phyloP scores from a whole-genome alignment of 2,113 vertebrate genomes.

The Piprites chloris region DNA sequence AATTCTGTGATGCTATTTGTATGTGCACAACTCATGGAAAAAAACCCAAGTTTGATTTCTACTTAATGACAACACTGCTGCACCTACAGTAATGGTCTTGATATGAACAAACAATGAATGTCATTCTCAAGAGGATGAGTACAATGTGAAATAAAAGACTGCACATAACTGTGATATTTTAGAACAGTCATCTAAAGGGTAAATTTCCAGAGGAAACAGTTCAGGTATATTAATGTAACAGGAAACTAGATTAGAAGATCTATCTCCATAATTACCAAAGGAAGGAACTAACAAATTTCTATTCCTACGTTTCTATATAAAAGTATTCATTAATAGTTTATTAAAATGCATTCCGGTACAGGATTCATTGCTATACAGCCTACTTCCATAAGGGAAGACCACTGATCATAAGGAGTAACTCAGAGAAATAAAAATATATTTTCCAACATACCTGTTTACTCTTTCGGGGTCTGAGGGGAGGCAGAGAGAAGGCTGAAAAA shows the following conservation, averaged over 20 bases:
- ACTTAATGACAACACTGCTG: not conserved
- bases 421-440: not conserved
- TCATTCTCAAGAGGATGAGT: not conserved
- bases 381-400: not conserved
- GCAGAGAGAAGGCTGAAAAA: not conserved
- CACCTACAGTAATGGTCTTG: not conserved
- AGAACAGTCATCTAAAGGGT: not conserved
- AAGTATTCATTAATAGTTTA: not conserved
- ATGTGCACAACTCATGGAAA: not conserved
- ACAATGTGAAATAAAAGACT: not conserved
- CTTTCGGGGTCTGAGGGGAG: not conserved
- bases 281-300: constrained; percentile 39
- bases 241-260: constrained; percentile 13
- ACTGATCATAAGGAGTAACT: not conserved
- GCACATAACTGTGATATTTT: not conserved
- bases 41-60: not conserved
- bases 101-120: not conserved
- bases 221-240: not conserved
- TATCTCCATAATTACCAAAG: constrained; percentile 19
- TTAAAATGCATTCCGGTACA: constrained; percentile 15
- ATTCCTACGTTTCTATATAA: not conserved
- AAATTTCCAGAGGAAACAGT: not conserved
- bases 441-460: not conserved
- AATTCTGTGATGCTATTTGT: not conserved
- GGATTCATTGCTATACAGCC: not conserved